These are phyloP conservation scores for Rynchops niger DNA, from an alignment of 2,113 vertebrate species.

Conservation along the genomic window DNA sequence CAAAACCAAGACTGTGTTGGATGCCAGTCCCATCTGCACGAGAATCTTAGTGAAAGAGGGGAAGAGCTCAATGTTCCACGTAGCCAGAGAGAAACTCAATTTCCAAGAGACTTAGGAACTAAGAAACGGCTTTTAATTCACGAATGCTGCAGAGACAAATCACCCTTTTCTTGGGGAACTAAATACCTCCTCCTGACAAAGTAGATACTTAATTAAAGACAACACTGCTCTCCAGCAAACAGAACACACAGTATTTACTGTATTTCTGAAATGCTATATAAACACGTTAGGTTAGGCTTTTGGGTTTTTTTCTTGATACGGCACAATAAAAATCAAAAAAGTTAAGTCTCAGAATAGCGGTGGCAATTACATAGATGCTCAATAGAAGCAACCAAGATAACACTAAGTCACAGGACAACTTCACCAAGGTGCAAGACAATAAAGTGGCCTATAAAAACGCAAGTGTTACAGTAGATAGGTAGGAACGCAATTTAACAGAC, in stretches of 20 bases:
- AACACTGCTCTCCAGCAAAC: background rate
- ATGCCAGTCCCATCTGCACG: background rate
- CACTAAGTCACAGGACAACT: background rate
- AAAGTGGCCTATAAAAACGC: background rate
- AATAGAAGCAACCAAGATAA: background rate
- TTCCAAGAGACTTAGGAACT: background rate
- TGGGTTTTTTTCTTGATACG: background rate
- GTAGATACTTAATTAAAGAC: background rate
- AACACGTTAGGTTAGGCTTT: background rate
- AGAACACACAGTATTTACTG: background rate
- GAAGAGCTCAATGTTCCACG: background rate
- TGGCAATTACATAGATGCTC: background rate
- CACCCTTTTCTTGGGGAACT: background rate
- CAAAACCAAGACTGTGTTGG: background rate
- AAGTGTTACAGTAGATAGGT: background rate
- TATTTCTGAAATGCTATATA: background rate
- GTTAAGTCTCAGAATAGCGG: background rate
- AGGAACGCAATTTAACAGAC: background rate
- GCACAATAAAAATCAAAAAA: background rate
- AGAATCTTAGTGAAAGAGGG: background rate
- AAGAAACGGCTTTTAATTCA: background rate
- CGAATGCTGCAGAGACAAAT: background rate
- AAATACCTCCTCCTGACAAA: background rate
- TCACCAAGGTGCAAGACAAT: background rate
- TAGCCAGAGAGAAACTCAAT: background rate